Conservation (phyloP, 1,140 invertebrate species). For the Linepithema humile region DNA sequence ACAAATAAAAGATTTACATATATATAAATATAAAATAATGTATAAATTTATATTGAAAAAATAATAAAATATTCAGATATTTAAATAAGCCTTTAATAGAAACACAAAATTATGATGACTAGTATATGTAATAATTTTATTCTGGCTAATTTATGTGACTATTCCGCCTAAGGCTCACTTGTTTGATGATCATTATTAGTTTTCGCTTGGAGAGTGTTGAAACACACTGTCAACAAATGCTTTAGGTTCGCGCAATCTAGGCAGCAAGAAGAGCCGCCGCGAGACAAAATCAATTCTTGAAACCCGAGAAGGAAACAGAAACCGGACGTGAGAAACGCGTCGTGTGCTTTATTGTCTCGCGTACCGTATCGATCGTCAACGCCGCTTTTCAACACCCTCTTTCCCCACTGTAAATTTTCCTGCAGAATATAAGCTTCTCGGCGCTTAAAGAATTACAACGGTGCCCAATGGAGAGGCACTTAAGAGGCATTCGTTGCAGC, state of each 20-base stretch:
- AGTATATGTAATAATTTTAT: neutral
- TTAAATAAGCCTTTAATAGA: neutral
- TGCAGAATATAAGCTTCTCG: slow-evolving; percentile 54
- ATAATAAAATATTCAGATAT: neutral
- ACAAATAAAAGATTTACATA: neutral
- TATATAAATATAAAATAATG: neutral
- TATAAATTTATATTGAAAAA: neutral
- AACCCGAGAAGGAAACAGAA: slow-evolving; percentile 66
- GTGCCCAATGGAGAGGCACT: slow-evolving; percentile 5
- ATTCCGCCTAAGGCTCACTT: neutral
- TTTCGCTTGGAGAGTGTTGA: neutral
- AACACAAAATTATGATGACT: neutral
- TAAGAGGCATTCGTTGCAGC: slow-evolving; percentile 6
- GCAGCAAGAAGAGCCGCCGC: neutral
- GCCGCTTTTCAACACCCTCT: slow-evolving; percentile 56
- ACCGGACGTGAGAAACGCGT: slow-evolving; percentile 63
- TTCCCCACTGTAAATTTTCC: slow-evolving; percentile 55
- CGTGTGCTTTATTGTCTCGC: slow-evolving; percentile 65
- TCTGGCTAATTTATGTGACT: neutral
- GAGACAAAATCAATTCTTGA: slow-evolving; percentile 64
- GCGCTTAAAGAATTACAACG: slow-evolving; percentile 67
- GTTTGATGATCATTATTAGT: slow-evolving; percentile 6
- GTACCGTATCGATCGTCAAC: slow-evolving; percentile 67
- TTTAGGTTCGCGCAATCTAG: neutral
- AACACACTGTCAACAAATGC: neutral